Percentiles rank a stretch among this genome's conserved stretches.
Conservation (phyloP, 1,140 invertebrate genomes). For the Cydia pomonella region DNA sequence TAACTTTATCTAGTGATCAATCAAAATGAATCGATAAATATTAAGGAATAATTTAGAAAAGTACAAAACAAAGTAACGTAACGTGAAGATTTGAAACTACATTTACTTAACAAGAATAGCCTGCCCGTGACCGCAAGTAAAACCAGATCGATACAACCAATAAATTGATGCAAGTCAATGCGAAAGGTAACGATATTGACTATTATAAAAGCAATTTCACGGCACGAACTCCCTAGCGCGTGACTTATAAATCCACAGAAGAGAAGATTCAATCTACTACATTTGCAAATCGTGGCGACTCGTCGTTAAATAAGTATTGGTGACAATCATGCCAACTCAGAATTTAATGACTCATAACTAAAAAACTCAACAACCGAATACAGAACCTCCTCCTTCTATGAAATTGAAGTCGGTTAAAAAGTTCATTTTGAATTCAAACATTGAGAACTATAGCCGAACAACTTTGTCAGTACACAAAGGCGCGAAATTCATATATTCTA, state of each 20-base stretch:
- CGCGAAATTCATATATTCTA: no score
- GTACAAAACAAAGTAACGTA: neutral
- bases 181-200: slow-evolving; percentile 42
- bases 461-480: no score
- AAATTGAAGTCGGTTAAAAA: no score
- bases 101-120: neutral
- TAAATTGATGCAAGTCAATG: slow-evolving; percentile 38
- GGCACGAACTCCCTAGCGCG: slow-evolving; percentile 55
- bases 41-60: neutral
- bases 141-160: slow-evolving; percentile 12
- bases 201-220: slow-evolving; percentile 38
- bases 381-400: no score
- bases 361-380: no score
- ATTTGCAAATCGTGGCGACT: neutral
- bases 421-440: no score
- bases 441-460: no score
- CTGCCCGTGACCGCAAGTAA: neutral
- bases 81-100: neutral
- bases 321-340: neutral
- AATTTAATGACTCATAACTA: neutral
- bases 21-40: no score
- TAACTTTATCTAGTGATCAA: no score
- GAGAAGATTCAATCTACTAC: neutral
- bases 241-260: slow-evolving; percentile 55
- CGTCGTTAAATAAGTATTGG: neutral